phyloP scores from a whole-genome alignment of 2,797 vertebrate genomes.

The Microhierax caerulescens region DNA sequence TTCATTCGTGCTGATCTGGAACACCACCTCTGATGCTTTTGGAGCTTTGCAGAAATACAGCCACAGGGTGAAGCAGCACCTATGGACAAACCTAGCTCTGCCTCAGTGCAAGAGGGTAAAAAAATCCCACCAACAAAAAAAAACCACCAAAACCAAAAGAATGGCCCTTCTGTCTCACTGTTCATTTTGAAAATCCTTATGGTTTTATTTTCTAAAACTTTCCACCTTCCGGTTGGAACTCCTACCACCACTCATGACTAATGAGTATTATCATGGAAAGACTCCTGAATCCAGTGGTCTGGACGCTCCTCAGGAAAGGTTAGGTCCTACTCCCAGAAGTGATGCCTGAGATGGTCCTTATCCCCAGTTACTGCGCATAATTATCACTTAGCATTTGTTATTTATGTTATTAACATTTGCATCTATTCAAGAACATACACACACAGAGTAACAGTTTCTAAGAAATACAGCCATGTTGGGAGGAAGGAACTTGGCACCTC shows the following conservation, averaged over 20 bases:
- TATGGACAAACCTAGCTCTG: not conserved
- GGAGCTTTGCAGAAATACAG: not conserved
- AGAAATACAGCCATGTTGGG: not conserved
- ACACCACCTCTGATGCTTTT: not conserved
- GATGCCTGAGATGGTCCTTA: not conserved
- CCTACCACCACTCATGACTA: not conserved
- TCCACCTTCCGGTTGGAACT: not conserved
- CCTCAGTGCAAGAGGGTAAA: not conserved
- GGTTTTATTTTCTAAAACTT: not conserved
- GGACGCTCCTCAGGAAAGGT: not conserved
- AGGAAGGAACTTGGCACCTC: not conserved
- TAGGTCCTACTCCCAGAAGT: not conserved
- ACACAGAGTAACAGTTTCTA: fast-evolving
- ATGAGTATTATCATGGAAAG: not conserved
- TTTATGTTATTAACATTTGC: not conserved
- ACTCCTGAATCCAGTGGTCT: not conserved
- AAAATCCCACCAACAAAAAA: not conserved
- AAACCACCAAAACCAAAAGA: not conserved
- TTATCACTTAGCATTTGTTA: not conserved
- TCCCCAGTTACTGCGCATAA: not conserved
- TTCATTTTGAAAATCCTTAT: not conserved
- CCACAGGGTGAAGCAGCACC: not conserved
- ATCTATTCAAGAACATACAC: not conserved
- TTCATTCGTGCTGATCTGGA: not conserved
- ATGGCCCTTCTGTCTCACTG: fast-evolving